Conservation (phyloP, 2,113 vertebrate genomes). For the Camelus dromedarius region DNA sequence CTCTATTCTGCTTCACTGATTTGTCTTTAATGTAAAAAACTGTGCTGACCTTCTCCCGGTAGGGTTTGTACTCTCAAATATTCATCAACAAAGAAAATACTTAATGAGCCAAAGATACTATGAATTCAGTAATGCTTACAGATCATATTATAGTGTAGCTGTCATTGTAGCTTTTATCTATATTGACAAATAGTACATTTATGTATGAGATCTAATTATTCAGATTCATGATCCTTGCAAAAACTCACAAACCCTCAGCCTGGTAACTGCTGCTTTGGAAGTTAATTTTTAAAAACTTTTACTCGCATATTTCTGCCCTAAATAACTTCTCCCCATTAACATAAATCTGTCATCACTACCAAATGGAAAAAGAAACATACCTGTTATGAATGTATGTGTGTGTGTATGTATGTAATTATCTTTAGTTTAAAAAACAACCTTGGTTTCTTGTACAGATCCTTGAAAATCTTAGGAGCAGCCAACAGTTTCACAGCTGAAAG, state of each 20-base stretch:
- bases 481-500: conserved; percentile 36
- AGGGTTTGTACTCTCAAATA: not conserved
- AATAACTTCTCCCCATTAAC: not conserved
- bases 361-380: not conserved
- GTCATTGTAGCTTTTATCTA: not conserved
- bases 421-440: not conserved
- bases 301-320: not conserved
- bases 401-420: not conserved
- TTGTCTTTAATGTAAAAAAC: not conserved
- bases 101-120: not conserved
- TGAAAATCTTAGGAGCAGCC: not conserved
- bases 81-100: not conserved
- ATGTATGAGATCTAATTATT: not conserved
- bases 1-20: not conserved
- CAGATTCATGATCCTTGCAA: not conserved
- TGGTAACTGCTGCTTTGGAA: not conserved
- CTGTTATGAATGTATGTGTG: not conserved
- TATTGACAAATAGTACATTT: not conserved
- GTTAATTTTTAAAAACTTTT: conserved; percentile 7
- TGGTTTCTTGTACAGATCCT: not conserved
- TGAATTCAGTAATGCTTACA: not conserved
- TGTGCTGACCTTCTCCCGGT: not conserved
- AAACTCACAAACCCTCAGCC: not conserved
- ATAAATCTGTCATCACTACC: not conserved
- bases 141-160: not conserved